Percentiles rank a stretch among this genome's conserved stretches.
These are phyloP conservation scores for Phalacrocorax carbo DNA, from an alignment of 2,113 vertebrate genomes.

Conservation along the genomic window DNA sequence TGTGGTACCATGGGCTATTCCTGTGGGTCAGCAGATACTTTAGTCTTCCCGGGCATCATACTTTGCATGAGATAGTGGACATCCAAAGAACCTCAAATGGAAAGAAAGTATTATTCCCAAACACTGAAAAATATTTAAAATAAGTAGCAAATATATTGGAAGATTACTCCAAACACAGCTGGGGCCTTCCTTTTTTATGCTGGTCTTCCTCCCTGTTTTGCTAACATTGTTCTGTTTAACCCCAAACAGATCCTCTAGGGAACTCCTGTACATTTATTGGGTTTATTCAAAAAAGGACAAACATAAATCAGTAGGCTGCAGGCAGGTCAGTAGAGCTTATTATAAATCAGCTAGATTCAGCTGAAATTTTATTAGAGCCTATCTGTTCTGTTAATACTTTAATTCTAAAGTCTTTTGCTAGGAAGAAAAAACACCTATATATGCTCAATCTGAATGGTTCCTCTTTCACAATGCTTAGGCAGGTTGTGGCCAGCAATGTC, in stretches of 20 bases:
- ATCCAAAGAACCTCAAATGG: background rate
- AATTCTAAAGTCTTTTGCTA: background rate
- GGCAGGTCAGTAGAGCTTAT: background rate
- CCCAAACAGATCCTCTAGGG: background rate
- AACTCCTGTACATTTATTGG: background rate
- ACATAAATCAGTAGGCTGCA: background rate
- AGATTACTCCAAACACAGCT: background rate
- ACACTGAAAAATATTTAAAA: background rate
- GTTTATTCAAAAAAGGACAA: background rate
- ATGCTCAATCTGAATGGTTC: background rate
- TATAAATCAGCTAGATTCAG: background rate
- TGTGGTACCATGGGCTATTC: background rate
- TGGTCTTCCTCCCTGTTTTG: background rate
- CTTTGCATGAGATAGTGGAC: background rate
- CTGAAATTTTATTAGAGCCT: background rate
- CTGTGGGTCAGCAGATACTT: background rate
- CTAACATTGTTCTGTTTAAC: background rate
- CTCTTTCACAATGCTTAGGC: background rate
- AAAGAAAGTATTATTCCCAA: background rate
- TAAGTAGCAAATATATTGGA: background rate
- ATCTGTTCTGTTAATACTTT: background rate
- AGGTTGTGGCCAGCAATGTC: background rate
- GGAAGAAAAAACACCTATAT: background rate
- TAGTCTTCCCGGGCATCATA: background rate
- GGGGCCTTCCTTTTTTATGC: background rate